phyloP scores from a whole-genome alignment of 2,888 invertebrate genomes.

The Ceramica pisi region DNA sequence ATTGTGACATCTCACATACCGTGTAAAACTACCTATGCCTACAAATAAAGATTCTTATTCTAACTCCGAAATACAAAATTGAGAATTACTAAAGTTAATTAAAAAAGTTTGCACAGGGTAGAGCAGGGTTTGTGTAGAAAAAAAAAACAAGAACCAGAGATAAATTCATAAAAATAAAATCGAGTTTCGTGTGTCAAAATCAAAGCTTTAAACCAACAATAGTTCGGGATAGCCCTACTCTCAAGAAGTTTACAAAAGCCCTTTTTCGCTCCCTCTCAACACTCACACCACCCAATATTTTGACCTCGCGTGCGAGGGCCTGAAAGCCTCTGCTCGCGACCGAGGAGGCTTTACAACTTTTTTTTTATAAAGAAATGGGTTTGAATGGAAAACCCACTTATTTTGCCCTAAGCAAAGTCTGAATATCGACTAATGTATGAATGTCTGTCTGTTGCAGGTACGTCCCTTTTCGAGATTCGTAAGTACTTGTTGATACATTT shows the following conservation, averaged over 20 bases:
- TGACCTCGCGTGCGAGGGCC: constrained; percentile 67
- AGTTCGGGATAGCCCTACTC: background rate
- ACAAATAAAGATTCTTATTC: too few species aligned
- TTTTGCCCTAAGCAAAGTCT: constrained; percentile 61
- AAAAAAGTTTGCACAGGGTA: too few species aligned
- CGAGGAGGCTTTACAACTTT: constrained; percentile 77
- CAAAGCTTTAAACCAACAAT: constrained; percentile 4
- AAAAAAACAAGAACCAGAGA: too few species aligned
- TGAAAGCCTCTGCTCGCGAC: constrained; percentile 78
- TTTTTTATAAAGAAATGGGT: constrained; percentile 71
- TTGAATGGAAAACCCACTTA: constrained; percentile 67
- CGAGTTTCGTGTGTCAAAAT: constrained; percentile 10
- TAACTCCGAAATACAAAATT: too few species aligned
- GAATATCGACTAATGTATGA: constrained; percentile 58
- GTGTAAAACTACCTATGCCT: too few species aligned
- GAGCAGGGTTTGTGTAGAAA: too few species aligned
- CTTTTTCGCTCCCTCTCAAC: constrained; percentile 50
- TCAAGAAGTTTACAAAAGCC: constrained; percentile 5
- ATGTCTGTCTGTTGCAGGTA: constrained; percentile 64
- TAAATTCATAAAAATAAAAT: too few species aligned
- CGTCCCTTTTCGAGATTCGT: constrained; percentile 49
- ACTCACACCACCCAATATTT: constrained; percentile 64
- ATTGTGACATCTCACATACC: too few species aligned
- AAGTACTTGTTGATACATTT: constrained; percentile 42
- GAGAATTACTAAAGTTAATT: too few species aligned